Evolutionary conservation across 2,113 vertebrate species (phyloP).

Genomic region (Hymenochirus boettgeri): DNA sequence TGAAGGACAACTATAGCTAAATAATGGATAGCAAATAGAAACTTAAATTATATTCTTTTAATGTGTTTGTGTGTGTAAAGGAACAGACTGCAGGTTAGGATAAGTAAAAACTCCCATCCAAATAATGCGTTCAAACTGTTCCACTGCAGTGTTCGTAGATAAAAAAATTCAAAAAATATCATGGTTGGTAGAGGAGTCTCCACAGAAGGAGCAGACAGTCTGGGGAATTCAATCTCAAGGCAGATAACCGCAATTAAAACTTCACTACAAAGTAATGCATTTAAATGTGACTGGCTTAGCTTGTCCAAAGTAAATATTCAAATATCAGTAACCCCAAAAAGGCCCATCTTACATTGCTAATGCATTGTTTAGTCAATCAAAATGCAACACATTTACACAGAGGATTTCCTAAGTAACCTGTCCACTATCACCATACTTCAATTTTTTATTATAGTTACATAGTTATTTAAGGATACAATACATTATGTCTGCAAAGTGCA

Average conservation of each 20-base stretch:
- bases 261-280: not conserved
- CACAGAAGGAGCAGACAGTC: not conserved
- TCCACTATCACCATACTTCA: not conserved
- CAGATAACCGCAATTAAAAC: not conserved
- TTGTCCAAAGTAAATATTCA: not conserved
- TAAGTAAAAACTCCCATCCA: too few relatives aligned
- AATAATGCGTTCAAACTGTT: too few relatives aligned
- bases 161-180: too few relatives aligned
- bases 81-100: too few relatives aligned
- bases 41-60: too few relatives aligned
- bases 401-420: not conserved
- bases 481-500: not conserved
- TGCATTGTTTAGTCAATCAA: constrained; percentile 1
- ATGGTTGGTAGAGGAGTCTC: not conserved
- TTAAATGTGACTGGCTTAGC: not conserved
- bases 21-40: too few relatives aligned
- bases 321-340: too few relatives aligned
- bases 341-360: too few relatives aligned
- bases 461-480: constrained; percentile 6
- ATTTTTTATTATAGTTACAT: not conserved
- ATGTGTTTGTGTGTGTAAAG: too few relatives aligned
- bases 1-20: too few relatives aligned
- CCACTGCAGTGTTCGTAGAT: too few relatives aligned
- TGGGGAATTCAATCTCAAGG: not conserved
- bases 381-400: not conserved